Evolutionary conservation across 2,888 invertebrate species (phyloP).

Genomic region (Cosmia trapezina): DNA sequence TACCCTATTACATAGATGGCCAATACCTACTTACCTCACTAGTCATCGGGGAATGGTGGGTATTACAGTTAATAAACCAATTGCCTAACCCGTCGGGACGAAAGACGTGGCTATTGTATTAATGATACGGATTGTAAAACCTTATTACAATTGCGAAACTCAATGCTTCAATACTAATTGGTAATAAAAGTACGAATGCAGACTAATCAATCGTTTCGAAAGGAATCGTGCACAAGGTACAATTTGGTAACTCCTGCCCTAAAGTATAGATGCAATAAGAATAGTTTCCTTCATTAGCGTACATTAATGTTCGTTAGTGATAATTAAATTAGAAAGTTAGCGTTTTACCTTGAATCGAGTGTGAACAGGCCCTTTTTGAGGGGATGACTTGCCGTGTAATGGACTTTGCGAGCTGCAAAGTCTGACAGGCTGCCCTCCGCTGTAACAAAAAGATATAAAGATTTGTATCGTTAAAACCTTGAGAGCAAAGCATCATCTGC

Average conservation of each 20-base stretch:
- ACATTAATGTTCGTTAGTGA: conserved; percentile 45
- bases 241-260: conserved; percentile 41
- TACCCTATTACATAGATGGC: conserved; percentile 17
- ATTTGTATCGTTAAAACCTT: conserved; percentile 46
- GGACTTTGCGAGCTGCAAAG: conserved; percentile 94
- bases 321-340: conserved; percentile 62
- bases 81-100: conserved; percentile 24
- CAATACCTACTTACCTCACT: background rate
- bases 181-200: conserved; percentile 42
- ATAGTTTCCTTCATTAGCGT: conserved; percentile 28
- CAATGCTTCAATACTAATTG: conserved; percentile 38
- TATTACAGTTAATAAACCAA: conserved; percentile 44
- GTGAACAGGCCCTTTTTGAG: conserved; percentile 94
- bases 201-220: conserved; percentile 51
- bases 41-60: conserved; percentile 37
- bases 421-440: conserved; percentile 97
- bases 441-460: conserved; percentile 90
- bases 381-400: conserved; percentile 93
- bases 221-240: conserved; percentile 43
- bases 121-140: conserved; percentile 43
- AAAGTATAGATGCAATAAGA: conserved; percentile 30
- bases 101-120: conserved; percentile 34
- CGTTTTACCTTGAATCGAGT: conserved; percentile 91
- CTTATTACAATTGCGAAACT: conserved; percentile 42
- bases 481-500: background rate